A percentile compares a stretch with the other conserved stretches of the same genome.
These are phyloP conservation scores for Orussus abietinus DNA, from an alignment of 1,140 invertebrate species.

Conservation along the genomic window DNA sequence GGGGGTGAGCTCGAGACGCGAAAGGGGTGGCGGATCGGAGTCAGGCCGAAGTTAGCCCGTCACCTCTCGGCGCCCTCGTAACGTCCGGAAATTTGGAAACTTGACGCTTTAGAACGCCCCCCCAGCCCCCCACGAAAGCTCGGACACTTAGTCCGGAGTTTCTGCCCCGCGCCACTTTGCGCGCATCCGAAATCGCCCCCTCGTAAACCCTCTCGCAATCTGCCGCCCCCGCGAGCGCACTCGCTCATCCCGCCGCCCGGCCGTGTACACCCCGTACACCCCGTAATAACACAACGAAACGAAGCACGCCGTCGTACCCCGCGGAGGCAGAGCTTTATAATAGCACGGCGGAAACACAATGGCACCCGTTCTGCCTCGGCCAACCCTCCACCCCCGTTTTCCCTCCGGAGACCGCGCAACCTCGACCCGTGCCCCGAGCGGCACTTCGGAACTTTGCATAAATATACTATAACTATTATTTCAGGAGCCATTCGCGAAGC, in stretches of 20 bases:
- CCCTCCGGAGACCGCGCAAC: slow-evolving; percentile 1
- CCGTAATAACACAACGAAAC: slow-evolving; percentile 12
- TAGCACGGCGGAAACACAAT: slow-evolving; percentile 32
- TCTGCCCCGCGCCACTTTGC: too few species aligned
- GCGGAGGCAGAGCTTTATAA: slow-evolving; percentile 27
- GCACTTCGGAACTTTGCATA: slow-evolving; percentile 45
- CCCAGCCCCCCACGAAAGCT: too few species aligned
- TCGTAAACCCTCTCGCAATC: slow-evolving; percentile 2
- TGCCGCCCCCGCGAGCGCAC: background rate
- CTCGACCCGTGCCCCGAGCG: slow-evolving; percentile 30
- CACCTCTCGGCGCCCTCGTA: background rate
- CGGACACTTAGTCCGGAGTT: too few species aligned
- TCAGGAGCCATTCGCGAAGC: slow-evolving; percentile 21
- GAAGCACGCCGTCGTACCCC: slow-evolving; percentile 12
- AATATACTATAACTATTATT: slow-evolving; percentile 51
- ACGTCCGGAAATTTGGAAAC: slow-evolving; percentile 14
- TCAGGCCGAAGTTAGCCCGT: background rate
- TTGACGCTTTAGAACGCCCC: slow-evolving; percentile 2
- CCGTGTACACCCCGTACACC: background rate
- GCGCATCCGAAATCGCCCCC: slow-evolving; percentile 5
- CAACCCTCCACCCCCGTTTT: slow-evolving; percentile 6
- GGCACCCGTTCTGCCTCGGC: slow-evolving; percentile 21
- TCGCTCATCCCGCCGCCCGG: background rate
- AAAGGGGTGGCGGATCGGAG: background rate
- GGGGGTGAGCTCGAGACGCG: background rate